Evolutionary conservation across 2,113 vertebrate species (phyloP).

Genomic region (Hippolais icterina): DNA sequence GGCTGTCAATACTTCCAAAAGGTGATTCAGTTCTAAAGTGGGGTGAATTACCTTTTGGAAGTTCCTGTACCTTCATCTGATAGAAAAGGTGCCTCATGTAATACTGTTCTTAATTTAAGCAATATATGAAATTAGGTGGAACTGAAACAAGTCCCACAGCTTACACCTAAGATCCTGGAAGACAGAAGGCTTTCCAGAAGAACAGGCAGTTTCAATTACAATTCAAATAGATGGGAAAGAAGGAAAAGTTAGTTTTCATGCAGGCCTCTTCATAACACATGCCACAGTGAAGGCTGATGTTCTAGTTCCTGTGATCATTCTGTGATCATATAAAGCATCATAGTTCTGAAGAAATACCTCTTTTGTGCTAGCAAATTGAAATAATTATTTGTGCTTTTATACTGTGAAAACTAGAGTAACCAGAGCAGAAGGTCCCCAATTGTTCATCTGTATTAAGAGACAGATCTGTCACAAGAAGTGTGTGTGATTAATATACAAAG

Average conservation of each 20-base stretch:
- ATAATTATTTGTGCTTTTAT: background rate
- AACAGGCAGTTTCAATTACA: background rate
- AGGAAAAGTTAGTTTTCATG: background rate
- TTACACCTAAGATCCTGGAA: background rate
- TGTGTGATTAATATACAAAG: slow-evolving; percentile 19
- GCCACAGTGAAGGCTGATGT: background rate
- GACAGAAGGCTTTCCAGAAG: background rate
- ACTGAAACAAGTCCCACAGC: background rate
- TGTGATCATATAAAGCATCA: background rate
- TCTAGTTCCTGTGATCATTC: background rate
- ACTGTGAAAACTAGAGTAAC: background rate
- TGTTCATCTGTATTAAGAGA: slow-evolving; percentile 2
- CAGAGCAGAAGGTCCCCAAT: background rate
- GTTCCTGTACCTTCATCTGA: background rate
- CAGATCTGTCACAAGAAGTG: background rate
- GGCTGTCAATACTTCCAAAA: background rate
- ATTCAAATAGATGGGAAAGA: background rate
- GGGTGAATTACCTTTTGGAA: background rate
- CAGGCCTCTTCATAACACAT: background rate
- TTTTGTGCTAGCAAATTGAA: background rate
- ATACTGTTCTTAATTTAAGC: background rate
- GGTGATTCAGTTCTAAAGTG: background rate
- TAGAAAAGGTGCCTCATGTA: background rate
- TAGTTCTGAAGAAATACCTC: background rate
- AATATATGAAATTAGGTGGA: background rate